These are phyloP conservation scores for Nipponia nippon DNA, from an alignment of 2,113 vertebrate species.

Conservation along the genomic window DNA sequence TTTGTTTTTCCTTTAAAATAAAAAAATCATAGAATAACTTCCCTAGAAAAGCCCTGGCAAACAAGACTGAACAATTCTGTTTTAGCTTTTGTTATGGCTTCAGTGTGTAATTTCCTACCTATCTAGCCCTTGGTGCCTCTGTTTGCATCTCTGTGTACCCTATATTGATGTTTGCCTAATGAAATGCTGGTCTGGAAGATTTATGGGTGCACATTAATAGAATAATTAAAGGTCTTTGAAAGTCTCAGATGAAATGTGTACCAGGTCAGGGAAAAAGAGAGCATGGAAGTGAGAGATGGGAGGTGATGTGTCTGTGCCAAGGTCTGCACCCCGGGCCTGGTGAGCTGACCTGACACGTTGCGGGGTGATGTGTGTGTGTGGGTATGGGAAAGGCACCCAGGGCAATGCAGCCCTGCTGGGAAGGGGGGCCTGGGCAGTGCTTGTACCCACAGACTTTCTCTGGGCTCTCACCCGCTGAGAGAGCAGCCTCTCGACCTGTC, in stretches of 20 bases:
- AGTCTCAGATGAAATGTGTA: background rate
- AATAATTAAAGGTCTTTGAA: conserved; percentile 28
- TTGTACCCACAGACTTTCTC: rapidly evolving
- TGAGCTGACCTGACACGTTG: rapidly evolving
- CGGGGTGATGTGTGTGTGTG: rapidly evolving
- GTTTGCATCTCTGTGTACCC: background rate
- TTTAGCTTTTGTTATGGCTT: background rate
- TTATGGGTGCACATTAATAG: conserved; percentile 13
- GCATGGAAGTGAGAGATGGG: background rate
- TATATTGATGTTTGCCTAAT: conserved; percentile 18
- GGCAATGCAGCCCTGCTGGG: background rate
- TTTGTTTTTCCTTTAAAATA: background rate
- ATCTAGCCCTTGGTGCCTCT: background rate
- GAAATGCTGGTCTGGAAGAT: conserved; percentile 23
- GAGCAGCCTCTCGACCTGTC: background rate
- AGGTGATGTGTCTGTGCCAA: background rate
- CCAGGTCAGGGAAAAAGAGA: background rate
- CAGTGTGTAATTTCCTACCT: background rate
- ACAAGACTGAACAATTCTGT: background rate
- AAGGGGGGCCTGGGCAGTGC: rapidly evolving
- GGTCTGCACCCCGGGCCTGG: rapidly evolving
- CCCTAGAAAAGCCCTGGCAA: background rate
- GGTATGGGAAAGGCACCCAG: rapidly evolving
- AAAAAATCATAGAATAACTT: background rate
- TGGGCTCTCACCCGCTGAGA: rapidly evolving